Evolutionary conservation across 2,113 vertebrate genomes (phyloP).

Genomic region (Larimichthys crocea): DNA sequence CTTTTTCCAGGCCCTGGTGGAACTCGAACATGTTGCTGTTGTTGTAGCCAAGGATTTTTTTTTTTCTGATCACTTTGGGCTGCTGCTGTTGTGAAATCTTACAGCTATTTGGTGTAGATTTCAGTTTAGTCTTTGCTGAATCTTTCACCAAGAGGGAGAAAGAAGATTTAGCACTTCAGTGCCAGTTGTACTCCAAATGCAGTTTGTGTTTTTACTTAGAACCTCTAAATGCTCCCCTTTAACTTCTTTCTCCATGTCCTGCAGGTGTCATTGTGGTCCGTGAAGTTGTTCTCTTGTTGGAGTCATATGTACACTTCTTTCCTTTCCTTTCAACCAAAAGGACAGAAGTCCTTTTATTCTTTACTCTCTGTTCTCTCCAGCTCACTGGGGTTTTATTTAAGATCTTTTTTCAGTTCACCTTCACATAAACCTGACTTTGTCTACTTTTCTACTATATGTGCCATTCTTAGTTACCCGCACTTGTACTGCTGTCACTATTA

Average conservation of each 20-base stretch:
- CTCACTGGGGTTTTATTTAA: conserved; percentile 4
- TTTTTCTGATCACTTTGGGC: conserved; percentile 63
- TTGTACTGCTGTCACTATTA: not conserved
- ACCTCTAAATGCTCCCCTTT: conserved; percentile 1
- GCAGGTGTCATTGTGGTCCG: conserved; percentile 4
- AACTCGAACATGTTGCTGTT: conserved; percentile 13
- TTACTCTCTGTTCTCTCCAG: conserved; percentile 13
- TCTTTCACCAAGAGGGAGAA: conserved; percentile 23
- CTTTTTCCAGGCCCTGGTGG: conserved; percentile 46
- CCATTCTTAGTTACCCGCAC: not conserved
- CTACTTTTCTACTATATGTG: not conserved
- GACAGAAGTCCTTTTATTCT: conserved; percentile 19
- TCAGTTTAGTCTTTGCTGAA: conserved; percentile 22
- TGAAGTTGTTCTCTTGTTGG: conserved; percentile 26
- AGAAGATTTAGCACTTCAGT: conserved; percentile 7
- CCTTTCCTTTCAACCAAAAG: conserved; percentile 15
- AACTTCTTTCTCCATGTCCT: not conserved
- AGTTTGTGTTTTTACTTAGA: conserved; percentile 13
- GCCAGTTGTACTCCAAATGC: conserved; percentile 27
- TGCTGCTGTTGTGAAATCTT: conserved; percentile 47
- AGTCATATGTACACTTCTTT: not conserved
- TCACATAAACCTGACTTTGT: not conserved
- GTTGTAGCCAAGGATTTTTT: conserved; percentile 39
- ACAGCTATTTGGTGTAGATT: conserved; percentile 38
- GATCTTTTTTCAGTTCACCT: conserved; percentile 4